A percentile compares a stretch with the other conserved stretches of the same genome.
These are phyloP conservation scores for Dallia pectoralis DNA, from an alignment of 2,797 vertebrate species.

Conservation along the genomic window DNA sequence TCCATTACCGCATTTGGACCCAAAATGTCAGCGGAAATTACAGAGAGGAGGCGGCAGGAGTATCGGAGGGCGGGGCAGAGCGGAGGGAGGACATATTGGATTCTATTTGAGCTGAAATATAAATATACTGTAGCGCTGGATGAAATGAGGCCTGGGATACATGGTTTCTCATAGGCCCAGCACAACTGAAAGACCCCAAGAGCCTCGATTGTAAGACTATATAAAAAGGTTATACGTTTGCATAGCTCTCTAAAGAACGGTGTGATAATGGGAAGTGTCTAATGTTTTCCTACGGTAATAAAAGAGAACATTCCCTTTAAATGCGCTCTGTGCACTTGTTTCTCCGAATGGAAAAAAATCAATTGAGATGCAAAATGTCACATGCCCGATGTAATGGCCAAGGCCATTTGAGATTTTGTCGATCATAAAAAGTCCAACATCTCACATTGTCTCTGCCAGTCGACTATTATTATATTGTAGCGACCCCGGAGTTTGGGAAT, in stretches of 20 bases:
- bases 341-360: slow-evolving; percentile 20
- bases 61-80: slow-evolving; percentile 82
- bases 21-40: slow-evolving; percentile 97
- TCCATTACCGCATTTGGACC: slow-evolving; percentile 97
- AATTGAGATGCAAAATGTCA: neutral
- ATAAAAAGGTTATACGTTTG: slow-evolving; percentile 74
- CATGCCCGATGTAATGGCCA: neutral
- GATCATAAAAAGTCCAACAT: neutral
- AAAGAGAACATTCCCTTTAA: slow-evolving; percentile 56
- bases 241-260: slow-evolving; percentile 51
- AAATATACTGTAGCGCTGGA: slow-evolving; percentile 70
- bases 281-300: slow-evolving; percentile 58
- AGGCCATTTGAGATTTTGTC: neutral
- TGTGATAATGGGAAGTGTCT: slow-evolving; percentile 67
- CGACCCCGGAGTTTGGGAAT: no score
- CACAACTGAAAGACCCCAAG: slow-evolving; percentile 73
- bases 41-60: slow-evolving; percentile 88
- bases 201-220: slow-evolving; percentile 70
- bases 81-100: slow-evolving; percentile 92
- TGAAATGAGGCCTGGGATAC: slow-evolving; percentile 69
- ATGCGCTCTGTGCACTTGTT: slow-evolving; percentile 36
- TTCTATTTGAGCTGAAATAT: slow-evolving; percentile 91
- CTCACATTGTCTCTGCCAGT: no score
- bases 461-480: no score
- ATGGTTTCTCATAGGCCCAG: slow-evolving; percentile 67